Evolutionary conservation across 2,888 invertebrate species (phyloP), one percentile per base, ranked within the genome.

Genomic region (Drosophila sordidula): DNA sequence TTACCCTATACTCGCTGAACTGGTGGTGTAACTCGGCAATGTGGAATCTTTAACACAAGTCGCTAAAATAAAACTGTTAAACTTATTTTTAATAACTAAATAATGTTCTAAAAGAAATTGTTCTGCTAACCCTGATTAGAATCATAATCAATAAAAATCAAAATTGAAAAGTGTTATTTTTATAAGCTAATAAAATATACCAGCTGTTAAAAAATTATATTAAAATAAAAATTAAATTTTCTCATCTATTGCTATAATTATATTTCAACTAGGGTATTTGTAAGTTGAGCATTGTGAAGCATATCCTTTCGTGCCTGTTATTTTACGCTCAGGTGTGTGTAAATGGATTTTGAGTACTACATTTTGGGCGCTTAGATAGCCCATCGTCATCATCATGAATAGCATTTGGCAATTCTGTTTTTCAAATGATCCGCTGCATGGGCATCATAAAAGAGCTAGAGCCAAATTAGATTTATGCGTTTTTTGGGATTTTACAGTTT

Each of bases 391-490:
- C 66, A 45, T 42, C 75, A 42, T 49, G 61, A 57, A 61, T 56
- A 36, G 49, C 41, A 66, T 66, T 79, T 70, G 70, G 59, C 56
- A 52, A 78, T 78, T 69, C 59, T 55, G 14, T 74, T 69, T 75
- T 78, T 57, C 58, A 74, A 78, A 70, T 79, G 64, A 75, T 75
- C 57, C 70, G 65, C 64, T 46, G 64, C 63, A 44, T 44, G 63
- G 67, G 46, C 73, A 54, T 61, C 76, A 70, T 79, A 88, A 88
- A 86, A 73, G 22, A 58, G 49, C 44, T 55, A 87, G 55, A 67
- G 59, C 59, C 82, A 76, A 83, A 86, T 83, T 88, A 80, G 89
- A 88, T 82, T 82, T 86, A 81, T 86, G 84, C 58, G 65, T 66
- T 72, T 61, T 68, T 66, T 36, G 38, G 70, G 57, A 71, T 83